Conservation (phyloP, 2,797 vertebrate genomes). For the Anomalospiza imberbis region DNA sequence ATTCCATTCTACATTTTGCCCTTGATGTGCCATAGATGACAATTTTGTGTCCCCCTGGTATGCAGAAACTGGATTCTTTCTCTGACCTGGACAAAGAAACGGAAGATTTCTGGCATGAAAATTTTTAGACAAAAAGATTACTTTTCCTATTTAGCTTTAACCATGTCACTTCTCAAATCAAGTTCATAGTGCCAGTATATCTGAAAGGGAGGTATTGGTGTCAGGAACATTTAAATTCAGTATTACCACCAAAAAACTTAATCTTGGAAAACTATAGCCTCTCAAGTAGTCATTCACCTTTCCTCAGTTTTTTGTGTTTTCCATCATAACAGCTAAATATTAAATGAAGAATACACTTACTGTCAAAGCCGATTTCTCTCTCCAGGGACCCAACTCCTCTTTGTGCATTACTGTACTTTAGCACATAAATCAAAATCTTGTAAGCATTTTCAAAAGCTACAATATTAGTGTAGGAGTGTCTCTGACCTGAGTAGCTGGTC, state of each 20-base stretch:
- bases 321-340: background rate
- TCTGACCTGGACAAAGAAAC: background rate
- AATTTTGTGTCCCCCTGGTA: background rate
- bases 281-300: background rate
- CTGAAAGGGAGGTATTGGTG: background rate
- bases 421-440: background rate
- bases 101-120: background rate
- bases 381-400: background rate
- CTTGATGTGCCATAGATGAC: background rate
- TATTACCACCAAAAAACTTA: background rate
- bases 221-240: background rate
- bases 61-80: background rate
- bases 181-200: background rate
- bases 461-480: background rate
- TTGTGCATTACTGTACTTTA: background rate
- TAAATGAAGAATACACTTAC: background rate
- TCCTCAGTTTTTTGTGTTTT: background rate
- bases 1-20: background rate
- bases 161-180: background rate
- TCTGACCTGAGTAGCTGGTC: background rate
- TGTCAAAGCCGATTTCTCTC: background rate
- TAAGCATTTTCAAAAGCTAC: background rate
- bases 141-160: background rate
- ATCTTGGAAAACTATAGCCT: background rate
- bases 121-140: background rate